Evolutionary conservation across 1,140 invertebrate genomes (phyloP), one percentile per base, ranked within the genome.

Genomic region (Lasioglossum albipes): DNA sequence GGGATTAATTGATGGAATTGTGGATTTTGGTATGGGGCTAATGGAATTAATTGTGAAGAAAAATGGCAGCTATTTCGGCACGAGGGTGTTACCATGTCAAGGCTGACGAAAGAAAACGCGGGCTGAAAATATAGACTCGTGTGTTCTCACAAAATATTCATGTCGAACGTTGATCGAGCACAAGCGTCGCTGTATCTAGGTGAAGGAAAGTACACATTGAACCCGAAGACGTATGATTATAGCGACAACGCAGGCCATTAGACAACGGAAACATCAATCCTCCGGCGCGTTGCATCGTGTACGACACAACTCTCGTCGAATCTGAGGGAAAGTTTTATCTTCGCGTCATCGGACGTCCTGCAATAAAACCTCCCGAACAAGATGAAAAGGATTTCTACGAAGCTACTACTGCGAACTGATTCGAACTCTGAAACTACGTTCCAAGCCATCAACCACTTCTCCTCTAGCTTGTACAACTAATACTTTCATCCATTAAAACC

Each of bases 181-280:
- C 54, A 49, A 64, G 70, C 61, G 49, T 54, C 31, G 16, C n/a
- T 20, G 59, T 79, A 74, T 76, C 73, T 70, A 49, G 72, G 81
- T 31, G 74, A 75, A 85, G 81, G 84, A 85, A 85, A 85, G 83
- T 84, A 72, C 65, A 73, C 49, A 62, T 20, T 36, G 42, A 70
- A 59, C 61, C 59, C 59, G 41, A 67, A 54, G 65, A 78, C 68
- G 52, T 72, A 59, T 81, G 75, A 78, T 82, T 82, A 67, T 54
- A 61, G 52, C 64, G 71, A 72, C 79, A 80, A 81, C 83, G 66
- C 41, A 65, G 66, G 36, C 70, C 66, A 78, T 85, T 84, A 85
- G 80, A 85, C 77, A 83, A 85, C 84, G 84, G 84, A 85, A 85
- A 84, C 70, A 84, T 85, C 84, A 85, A 84, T 85, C 84, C 69